Evolutionary conservation across 2,113 vertebrate species (phyloP).

Genomic region (Pachypanchax playfairii): DNA sequence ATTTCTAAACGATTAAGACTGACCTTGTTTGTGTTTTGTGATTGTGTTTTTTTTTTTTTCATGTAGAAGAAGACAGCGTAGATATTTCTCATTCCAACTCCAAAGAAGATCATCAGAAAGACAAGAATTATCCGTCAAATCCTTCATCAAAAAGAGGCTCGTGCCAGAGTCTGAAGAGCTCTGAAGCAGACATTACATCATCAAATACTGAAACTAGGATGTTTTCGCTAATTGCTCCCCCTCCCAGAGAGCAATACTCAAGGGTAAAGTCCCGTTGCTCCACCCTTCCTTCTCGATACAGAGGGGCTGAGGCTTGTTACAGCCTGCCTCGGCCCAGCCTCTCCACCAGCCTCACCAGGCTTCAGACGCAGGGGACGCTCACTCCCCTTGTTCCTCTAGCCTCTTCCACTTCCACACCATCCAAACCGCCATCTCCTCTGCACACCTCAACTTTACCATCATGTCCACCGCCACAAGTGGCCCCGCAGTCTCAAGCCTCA

Average conservation of each 20-base stretch:
- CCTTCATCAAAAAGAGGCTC: constrained; percentile 48
- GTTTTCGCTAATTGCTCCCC: constrained; percentile 61
- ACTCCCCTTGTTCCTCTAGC: constrained; percentile 40
- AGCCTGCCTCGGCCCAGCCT: constrained; percentile 70
- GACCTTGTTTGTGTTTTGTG: not conserved
- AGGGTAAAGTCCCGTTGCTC: constrained; percentile 72
- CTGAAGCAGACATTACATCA: constrained; percentile 26
- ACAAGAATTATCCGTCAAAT: constrained; percentile 27
- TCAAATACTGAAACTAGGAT: constrained; percentile 30
- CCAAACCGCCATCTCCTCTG: constrained; percentile 12
- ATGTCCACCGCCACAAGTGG: constrained; percentile 22
- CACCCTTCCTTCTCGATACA: constrained; percentile 77
- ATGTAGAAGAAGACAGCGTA: constrained; percentile 51
- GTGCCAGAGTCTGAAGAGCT: constrained; percentile 47
- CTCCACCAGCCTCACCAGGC: constrained; percentile 74
- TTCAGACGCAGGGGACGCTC: constrained; percentile 56
- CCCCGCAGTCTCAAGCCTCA: constrained; percentile 49
- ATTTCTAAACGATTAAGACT: not conserved
- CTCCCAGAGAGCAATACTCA: constrained; percentile 48
- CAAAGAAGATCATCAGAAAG: constrained; percentile 26
- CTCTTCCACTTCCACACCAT: constrained; percentile 23
- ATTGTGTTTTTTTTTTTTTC: constrained; percentile 8
- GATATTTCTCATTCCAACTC: constrained; percentile 44
- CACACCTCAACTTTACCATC: constrained; percentile 11
- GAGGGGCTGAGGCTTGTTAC: constrained; percentile 56